phyloP scores from a whole-genome alignment of 2,888 invertebrate genomes.

The Itoplectis maculator region DNA sequence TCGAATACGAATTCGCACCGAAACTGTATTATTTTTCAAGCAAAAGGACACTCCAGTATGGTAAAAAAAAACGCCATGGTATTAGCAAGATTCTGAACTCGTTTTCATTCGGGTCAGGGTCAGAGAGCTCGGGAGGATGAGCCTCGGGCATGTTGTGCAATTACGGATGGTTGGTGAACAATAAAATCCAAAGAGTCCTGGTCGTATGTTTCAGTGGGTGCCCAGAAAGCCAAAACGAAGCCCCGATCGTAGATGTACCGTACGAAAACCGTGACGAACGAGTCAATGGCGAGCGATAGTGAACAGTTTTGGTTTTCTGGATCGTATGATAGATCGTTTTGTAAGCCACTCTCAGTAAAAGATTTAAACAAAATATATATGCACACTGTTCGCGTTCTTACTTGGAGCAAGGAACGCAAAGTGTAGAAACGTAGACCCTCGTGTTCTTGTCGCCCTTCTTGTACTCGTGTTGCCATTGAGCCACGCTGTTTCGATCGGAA shows the following conservation, averaged over 20 bases:
- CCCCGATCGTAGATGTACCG: conserved; percentile 28
- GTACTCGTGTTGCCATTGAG: conserved; percentile 86
- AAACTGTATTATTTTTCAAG: background rate
- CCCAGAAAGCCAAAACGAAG: conserved; percentile 60
- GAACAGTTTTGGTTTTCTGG: conserved; percentile 50
- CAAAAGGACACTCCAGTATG: conserved; percentile 53
- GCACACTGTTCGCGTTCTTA: conserved; percentile 80
- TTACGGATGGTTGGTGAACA: conserved; percentile 51
- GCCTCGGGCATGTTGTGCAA: conserved; percentile 39
- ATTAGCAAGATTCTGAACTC: conserved; percentile 18
- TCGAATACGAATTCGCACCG: background rate
- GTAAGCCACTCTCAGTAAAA: conserved; percentile 54
- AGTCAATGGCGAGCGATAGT: conserved; percentile 37
- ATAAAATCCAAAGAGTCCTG: conserved; percentile 33
- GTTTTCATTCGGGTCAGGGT: conserved; percentile 24
- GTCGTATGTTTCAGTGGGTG: conserved; percentile 42
- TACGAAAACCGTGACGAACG: conserved; percentile 43
- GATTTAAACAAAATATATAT: background rate
- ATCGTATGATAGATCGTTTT: conserved; percentile 21
- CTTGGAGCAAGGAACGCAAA: conserved; percentile 90
- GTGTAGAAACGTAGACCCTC: conserved; percentile 85
- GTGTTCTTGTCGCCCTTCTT: conserved; percentile 85
- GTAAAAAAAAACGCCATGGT: conserved; percentile 6
- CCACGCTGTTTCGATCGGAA: conserved; percentile 82
- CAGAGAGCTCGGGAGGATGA: conserved; percentile 3